Base-by-base conservation (phyloP, 2,888 invertebrate genomes). In the Ypsolopha scabrella region DNA sequence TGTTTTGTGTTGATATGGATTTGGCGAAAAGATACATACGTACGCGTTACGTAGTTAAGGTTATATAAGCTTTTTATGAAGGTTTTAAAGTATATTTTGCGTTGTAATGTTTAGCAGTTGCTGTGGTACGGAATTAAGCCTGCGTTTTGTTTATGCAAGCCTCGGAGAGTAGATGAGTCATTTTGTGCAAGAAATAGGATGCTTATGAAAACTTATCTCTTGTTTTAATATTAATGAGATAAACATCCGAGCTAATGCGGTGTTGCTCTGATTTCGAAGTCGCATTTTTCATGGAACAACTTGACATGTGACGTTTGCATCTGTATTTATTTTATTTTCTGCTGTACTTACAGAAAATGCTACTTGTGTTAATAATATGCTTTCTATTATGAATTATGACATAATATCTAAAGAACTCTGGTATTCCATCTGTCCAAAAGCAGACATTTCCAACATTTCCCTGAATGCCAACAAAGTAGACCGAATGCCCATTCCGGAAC, bases 121-220 rank as follows among this genome's bases (percentile, higher is more conserved):
- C 35, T n/a, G 6, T 35, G n/a, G 46, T 67, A 64, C 65, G 68
- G 61, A 59, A 61, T 24, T 24, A 4, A 24, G 24, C 2, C 24
- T 24, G 63, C 63, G 65, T 64, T 65, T 63, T 68, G 68, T 71
- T 70, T 67, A 70, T 70, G 70, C 66, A 65, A 65, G 64, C 58
- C 59, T 56, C 53, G 62, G 54, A 56, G 58, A 58, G 59, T 60
- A 63, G 70, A 72, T 80, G 79, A 80, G 70, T 80, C 77, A 79
- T 72, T 72, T 70, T 60, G 69, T 67, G 67, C 65, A 77, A 74
- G 74, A 72, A 75, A 76, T 72, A 69, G 65, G 70, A 72, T 65
- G 57, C 58, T 60, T 58, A 66, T 65, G 66, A 67, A 66, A 68
- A 65, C 57, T 57, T 64, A 63, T 63, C 65, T 65, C 67, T 71